Percentiles rank a stretch among this genome's conserved stretches.
Evolutionary conservation across 2,113 vertebrate genomes (phyloP).

Genomic region (Chiloscyllium plagiosum): DNA sequence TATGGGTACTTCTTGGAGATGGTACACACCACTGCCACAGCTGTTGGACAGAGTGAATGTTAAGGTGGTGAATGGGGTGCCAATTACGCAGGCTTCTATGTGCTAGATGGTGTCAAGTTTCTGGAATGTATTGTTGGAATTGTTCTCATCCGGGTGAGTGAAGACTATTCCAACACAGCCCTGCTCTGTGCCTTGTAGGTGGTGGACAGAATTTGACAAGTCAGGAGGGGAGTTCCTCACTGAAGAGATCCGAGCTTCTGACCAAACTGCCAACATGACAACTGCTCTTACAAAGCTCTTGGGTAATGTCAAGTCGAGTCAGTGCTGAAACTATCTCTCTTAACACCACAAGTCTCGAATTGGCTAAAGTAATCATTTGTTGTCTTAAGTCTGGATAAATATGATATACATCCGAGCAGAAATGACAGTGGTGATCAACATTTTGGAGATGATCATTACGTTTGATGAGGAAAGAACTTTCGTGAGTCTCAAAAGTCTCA

Average conservation of each 20-base stretch:
- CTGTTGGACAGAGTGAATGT: no score
- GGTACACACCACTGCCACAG: no score
- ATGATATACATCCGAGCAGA: background rate
- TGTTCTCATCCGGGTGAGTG: no score
- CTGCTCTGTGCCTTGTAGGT: background rate
- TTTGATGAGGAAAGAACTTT: background rate
- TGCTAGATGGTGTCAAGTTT: no score
- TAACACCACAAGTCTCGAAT: background rate
- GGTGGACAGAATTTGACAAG: background rate
- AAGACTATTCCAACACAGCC: no score
- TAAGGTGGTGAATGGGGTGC: no score
- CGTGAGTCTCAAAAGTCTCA: background rate
- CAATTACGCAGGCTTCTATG: no score
- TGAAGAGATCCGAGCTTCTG: background rate
- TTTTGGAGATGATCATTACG: background rate
- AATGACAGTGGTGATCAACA: background rate
- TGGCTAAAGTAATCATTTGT: background rate
- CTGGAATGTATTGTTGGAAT: no score
- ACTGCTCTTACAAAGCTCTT: background rate
- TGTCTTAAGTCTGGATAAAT: background rate
- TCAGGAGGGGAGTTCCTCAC: background rate
- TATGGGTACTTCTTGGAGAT: background rate
- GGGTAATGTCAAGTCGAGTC: background rate
- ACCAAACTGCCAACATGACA: background rate
- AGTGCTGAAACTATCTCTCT: background rate